Percentiles rank a stretch among this genome's conserved stretches.
Evolutionary conservation across 1,140 invertebrate species (phyloP).

Genomic region (Drosophila tsacasi): DNA sequence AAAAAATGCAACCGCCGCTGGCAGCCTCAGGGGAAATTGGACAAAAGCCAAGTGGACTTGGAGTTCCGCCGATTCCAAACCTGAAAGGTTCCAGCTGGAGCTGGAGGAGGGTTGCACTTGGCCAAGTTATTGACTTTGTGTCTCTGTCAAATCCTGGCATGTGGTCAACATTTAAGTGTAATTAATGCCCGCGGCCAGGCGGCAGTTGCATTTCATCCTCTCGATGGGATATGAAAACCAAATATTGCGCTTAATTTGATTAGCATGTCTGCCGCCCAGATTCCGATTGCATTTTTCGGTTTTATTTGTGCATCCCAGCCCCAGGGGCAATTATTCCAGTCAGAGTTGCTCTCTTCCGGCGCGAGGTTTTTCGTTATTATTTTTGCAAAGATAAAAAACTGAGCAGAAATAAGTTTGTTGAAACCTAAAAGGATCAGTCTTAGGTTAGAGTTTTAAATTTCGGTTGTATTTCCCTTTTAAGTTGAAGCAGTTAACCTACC

Average conservation of each 20-base stretch:
- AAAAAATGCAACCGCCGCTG: slow-evolving; percentile 70
- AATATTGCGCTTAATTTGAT: slow-evolving; percentile 82
- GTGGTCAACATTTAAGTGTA: slow-evolving; percentile 84
- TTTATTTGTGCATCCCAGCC: slow-evolving; percentile 44
- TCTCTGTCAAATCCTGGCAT: slow-evolving; percentile 77
- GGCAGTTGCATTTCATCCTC: slow-evolving; percentile 54
- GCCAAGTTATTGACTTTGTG: slow-evolving; percentile 67
- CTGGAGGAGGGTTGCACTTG: slow-evolving; percentile 45
- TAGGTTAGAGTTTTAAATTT: neutral
- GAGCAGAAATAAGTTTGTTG: neutral
- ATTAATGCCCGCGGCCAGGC: slow-evolving; percentile 75
- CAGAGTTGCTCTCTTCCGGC: slow-evolving; percentile 18
- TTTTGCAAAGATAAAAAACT: neutral
- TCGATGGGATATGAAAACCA: slow-evolving; percentile 68
- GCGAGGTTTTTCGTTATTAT: slow-evolving; percentile 8
- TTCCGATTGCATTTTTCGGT: slow-evolving; percentile 47
- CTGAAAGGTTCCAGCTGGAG: slow-evolving; percentile 14
- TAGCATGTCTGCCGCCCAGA: slow-evolving; percentile 48
- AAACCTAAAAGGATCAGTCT: neutral
- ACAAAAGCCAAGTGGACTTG: slow-evolving; percentile 67
- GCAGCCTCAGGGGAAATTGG: slow-evolving; percentile 67
- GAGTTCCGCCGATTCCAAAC: neutral
- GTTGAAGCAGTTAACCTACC: too few relatives aligned
- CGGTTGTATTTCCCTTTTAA: neutral
- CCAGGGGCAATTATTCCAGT: slow-evolving; percentile 15